These are phyloP conservation scores for Nettapus auritus DNA, from an alignment of 2,113 vertebrate genomes.

Conservation along the genomic window DNA sequence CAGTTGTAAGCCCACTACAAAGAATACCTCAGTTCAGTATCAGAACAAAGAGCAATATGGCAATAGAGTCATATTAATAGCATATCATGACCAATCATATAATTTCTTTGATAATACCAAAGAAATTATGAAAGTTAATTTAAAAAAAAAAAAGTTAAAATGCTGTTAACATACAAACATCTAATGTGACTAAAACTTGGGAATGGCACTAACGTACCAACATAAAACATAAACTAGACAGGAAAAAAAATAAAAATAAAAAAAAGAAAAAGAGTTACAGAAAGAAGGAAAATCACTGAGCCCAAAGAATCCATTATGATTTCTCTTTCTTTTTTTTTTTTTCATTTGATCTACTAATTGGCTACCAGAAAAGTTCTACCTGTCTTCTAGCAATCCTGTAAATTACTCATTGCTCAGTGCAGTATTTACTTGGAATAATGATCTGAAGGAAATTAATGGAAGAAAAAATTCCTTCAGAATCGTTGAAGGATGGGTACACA, in stretches of 20 bases:
- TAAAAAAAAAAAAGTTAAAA: neutral
- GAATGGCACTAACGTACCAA: neutral
- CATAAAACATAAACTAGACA: neutral
- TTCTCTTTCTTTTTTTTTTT: neutral
- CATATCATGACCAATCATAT: neutral
- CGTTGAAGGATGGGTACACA: neutral
- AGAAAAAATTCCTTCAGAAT: neutral
- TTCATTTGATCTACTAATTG: neutral
- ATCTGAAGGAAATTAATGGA: neutral
- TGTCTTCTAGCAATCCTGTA: neutral
- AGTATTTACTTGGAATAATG: neutral
- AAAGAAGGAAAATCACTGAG: neutral
- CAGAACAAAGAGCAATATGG: neutral
- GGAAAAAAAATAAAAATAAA: neutral
- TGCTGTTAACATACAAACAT: neutral
- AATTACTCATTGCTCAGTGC: neutral
- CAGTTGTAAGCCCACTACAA: rapidly evolving
- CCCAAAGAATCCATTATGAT: neutral
- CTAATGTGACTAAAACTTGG: neutral
- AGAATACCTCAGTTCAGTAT: neutral
- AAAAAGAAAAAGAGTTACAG: neutral
- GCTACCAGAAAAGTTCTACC: neutral
- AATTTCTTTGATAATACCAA: neutral
- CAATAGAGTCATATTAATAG: neutral
- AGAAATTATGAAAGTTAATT: neutral